Evolutionary conservation across 2,113 vertebrate genomes (phyloP).

Genomic region (Oryzias curvinotus): DNA sequence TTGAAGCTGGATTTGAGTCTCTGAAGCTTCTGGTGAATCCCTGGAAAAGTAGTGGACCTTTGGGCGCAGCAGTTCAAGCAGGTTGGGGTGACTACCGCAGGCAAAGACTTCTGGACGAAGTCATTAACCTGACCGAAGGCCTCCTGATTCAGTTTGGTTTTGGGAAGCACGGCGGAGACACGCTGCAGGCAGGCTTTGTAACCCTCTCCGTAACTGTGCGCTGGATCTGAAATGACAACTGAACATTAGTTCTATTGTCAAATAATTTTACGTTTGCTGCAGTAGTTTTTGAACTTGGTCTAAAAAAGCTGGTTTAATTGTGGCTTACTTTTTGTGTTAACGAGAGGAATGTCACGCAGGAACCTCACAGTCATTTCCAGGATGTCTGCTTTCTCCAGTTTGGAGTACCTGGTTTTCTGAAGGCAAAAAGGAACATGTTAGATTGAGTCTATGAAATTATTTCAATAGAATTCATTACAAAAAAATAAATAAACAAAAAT

Average conservation of each 20-base stretch:
- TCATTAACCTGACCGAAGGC: slow-evolving; percentile 74
- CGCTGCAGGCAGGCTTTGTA: slow-evolving; percentile 83
- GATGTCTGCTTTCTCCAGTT: slow-evolving; percentile 91
- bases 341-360: slow-evolving; percentile 77
- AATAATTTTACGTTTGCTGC: too few species aligned
- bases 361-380: slow-evolving; percentile 91
- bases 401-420: slow-evolving; percentile 82
- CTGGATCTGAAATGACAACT: slow-evolving; percentile 42
- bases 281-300: too few species aligned
- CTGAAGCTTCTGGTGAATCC: slow-evolving; percentile 64
- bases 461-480: background rate
- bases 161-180: slow-evolving; percentile 76
- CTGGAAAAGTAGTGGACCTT: slow-evolving; percentile 53
- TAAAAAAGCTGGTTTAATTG: too few species aligned
- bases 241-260: slow-evolving; percentile 19
- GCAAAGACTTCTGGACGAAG: slow-evolving; percentile 72
- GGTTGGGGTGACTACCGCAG: slow-evolving; percentile 34
- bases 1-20: slow-evolving; percentile 63
- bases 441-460: background rate
- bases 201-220: slow-evolving; percentile 80
- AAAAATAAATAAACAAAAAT: background rate
- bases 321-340: slow-evolving; percentile 73
- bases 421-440: slow-evolving; percentile 4
- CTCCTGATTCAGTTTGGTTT: slow-evolving; percentile 70
- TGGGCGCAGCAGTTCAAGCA: slow-evolving; percentile 67